Percentiles rank a stretch among this genome's conserved stretches.
phyloP scores from a whole-genome alignment of 2,888 invertebrate genomes.

The Mycalesis mineus region DNA sequence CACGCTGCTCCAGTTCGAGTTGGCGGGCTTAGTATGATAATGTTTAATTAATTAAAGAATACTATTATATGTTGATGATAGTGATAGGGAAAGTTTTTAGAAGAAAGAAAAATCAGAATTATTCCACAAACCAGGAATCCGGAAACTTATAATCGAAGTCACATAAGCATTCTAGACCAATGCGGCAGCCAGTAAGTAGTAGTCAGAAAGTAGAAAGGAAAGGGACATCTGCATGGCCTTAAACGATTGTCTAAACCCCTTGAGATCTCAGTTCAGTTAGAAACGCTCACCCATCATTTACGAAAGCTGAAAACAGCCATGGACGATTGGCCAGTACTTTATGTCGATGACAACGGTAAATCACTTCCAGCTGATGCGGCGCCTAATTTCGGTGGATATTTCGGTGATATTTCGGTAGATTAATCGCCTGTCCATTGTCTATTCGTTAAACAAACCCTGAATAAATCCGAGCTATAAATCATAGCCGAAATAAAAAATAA shows the following conservation, averaged over 20 bases:
- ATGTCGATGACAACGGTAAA: conserved; percentile 11
- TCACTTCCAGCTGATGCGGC: conserved; percentile 14
- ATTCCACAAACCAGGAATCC: no score
- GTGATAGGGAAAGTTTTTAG: neutral
- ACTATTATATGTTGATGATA: neutral
- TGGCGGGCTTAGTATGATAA: no score
- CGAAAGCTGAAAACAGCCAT: conserved; percentile 2
- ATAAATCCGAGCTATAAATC: conserved; percentile 6
- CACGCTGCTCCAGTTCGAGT: no score
- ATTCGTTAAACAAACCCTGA: conserved; percentile 11
- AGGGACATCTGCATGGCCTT: no score
- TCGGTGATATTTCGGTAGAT: conserved; percentile 14
- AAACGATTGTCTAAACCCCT: no score
- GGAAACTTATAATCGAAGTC: no score
- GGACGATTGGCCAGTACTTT: neutral
- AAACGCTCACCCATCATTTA: neutral
- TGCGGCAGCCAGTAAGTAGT: no score
- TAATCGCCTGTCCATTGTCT: conserved; percentile 16
- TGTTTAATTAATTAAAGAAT: no score
- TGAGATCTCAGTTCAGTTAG: no score
- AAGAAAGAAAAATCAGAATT: no score
- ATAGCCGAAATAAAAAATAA: neutral
- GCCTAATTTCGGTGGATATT: conserved; percentile 12
- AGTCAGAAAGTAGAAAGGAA: no score
- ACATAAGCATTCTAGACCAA: no score